Evolutionary conservation across 2,888 invertebrate genomes (phyloP).

Genomic region (Hermaeophaga mercurialis): DNA sequence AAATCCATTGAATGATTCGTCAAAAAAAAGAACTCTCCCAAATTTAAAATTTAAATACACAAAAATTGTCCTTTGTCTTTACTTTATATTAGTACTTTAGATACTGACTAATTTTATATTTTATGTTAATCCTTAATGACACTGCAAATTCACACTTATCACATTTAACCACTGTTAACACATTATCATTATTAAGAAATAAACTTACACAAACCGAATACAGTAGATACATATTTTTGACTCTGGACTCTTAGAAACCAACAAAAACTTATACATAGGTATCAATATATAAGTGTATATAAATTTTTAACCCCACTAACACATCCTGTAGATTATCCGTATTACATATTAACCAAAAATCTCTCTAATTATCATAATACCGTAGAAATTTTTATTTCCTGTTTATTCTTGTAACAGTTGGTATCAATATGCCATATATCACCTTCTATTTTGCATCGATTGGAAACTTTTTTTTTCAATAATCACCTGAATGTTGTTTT

Average conservation of each 20-base stretch:
- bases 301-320: slow-evolving; percentile 7
- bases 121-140: not conserved
- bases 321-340: slow-evolving; percentile 16
- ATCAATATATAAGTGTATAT: slow-evolving; percentile 5
- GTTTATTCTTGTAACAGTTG: not conserved
- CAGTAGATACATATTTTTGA: slow-evolving; percentile 4
- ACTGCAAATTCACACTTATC: slow-evolving; percentile 1
- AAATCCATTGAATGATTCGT: too few species aligned
- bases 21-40: too few species aligned
- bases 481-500: too few species aligned
- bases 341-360: slow-evolving; percentile 22
- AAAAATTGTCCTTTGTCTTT: too few species aligned
- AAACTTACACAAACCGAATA: slow-evolving; percentile 13
- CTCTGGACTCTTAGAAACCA: not conserved
- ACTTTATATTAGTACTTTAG: too few species aligned
- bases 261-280: not conserved
- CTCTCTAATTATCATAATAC: slow-evolving; percentile 31
- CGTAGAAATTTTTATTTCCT: slow-evolving; percentile 7
- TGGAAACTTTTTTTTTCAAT: too few species aligned
- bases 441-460: too few species aligned
- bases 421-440: not conserved
- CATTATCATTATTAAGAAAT: not conserved
- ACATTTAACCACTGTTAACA: not conserved
- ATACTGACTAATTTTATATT: too few species aligned
- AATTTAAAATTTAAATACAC: too few species aligned